Percentiles rank a stretch among this genome's conserved stretches.
phyloP scores from a whole-genome alignment of 1,140 invertebrate genomes.

The Rhopalosiphum maidis region DNA sequence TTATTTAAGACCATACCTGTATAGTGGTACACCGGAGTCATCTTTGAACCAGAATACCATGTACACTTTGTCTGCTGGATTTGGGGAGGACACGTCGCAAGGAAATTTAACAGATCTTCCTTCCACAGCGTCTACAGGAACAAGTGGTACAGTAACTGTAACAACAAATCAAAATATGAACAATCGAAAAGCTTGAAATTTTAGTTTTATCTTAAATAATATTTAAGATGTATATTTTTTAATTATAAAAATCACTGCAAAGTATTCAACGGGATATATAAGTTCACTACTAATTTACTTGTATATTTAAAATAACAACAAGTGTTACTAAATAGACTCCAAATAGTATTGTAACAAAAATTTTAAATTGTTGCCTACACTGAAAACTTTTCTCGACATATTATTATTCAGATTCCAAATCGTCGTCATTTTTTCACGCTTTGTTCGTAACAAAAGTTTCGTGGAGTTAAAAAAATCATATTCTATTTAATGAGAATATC shows the following conservation, averaged over 20 bases:
- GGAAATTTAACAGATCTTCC: constrained; percentile 66
- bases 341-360: neutral
- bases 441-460: constrained; percentile 30
- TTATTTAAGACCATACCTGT: constrained; percentile 61
- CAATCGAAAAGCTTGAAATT: neutral
- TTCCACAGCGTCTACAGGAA: constrained; percentile 59
- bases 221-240: too few relatives aligned
- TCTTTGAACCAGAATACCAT: constrained; percentile 78
- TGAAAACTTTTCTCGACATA: neutral
- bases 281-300: neutral
- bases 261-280: neutral
- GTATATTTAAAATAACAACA: neutral
- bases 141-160: constrained; percentile 59
- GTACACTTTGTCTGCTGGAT: constrained; percentile 70
- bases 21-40: constrained; percentile 67
- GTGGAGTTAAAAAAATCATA: neutral
- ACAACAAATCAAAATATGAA: neutral
- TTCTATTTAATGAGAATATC: constrained; percentile 53
- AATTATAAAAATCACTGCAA: neutral
- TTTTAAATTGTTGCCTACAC: neutral
- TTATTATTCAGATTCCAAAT: constrained; percentile 21
- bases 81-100: constrained; percentile 70
- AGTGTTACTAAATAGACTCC: neutral
- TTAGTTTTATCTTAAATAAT: too few relatives aligned
- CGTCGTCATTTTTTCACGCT: constrained; percentile 32